Evolutionary conservation across 2,888 invertebrate species (phyloP).

Genomic region (Gisinianus flammeolus): DNA sequence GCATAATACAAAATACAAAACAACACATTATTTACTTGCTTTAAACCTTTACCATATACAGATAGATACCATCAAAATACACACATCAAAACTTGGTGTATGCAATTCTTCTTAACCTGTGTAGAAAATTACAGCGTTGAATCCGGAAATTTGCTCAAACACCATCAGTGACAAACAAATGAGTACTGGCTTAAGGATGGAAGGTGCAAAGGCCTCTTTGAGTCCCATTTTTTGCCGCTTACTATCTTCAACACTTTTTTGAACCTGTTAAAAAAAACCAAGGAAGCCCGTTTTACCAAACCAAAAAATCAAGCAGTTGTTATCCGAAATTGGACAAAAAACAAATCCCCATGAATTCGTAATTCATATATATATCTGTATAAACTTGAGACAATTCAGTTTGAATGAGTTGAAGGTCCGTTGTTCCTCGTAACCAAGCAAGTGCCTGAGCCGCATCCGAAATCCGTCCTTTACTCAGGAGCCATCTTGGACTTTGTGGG

Average conservation of each 20-base stretch:
- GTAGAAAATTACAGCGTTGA: conserved; percentile 84
- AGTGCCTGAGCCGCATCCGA: conserved; percentile 74
- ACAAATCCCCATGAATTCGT: too few species aligned
- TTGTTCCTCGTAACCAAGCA: conserved; percentile 74
- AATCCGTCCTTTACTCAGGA: conserved; percentile 67
- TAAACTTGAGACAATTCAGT: conserved; percentile 45
- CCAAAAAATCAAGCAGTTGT: too few species aligned
- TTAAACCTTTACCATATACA: too few species aligned
- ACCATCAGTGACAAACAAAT: conserved; percentile 80
- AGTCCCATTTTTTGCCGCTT: conserved; percentile 60
- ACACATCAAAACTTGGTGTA: too few species aligned
- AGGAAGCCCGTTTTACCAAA: neutral
- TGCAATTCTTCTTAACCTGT: neutral
- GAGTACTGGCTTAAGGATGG: conserved; percentile 74
- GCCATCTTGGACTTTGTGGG: conserved; percentile 75
- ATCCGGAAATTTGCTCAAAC: conserved; percentile 84
- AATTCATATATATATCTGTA: neutral
- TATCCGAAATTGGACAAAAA: too few species aligned
- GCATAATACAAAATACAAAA: neutral
- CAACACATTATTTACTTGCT: neutral
- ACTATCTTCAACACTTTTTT: conserved; percentile 7
- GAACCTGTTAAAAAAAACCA: neutral
- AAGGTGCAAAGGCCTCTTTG: conserved; percentile 69
- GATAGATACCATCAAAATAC: too few species aligned
- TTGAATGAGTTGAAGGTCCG: conserved; percentile 58